Base-by-base conservation (phyloP, 2,113 vertebrate genomes). In the Dendropsophus ebraccatus region DNA sequence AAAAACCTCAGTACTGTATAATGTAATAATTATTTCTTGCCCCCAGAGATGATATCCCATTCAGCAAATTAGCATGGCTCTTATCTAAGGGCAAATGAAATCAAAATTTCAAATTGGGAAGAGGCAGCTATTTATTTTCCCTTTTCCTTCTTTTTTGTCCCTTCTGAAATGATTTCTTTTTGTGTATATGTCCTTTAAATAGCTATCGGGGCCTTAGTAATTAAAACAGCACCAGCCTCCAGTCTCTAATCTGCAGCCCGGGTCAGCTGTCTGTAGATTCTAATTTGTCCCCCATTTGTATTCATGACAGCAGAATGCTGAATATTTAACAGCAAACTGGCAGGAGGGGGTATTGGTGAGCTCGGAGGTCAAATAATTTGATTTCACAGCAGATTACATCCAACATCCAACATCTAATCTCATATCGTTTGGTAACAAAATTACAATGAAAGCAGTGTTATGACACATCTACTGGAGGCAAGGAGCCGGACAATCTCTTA, bases 271-370 rank as follows among this genome's bases (percentile, higher is more conserved):
- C 95, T 99, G 96, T 96, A 97, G 95, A 95, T 96, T 98, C 95
- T 97, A 96, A 98, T 99, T 99, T 99, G 96, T 94, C 96, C 94
- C 90, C 93, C 88, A 98, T 99, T 96, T 97, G 96, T 98, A 99
- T 98, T 99, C 97, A 98, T 98, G 97, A 96, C 92, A 94, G 95
- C 93, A 91, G 94, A 93, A 93, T 90, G 94, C 96, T 97, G 97
- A 96, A 98, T 97, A 98, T 97, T 96, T 94, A 97, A 96, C 95
- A 97, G 96, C 95, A 92, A 94, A 95, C 89, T 94, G 94, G 95
- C 94, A 91, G 96, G 95, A 97, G 94, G 94, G 95, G 94, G 95
- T 95, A 95, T 91, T 83, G 90, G 93, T 91, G 94, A 94, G 94
- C 94, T 94, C 92, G 91, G 94, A 95, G 96, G 97, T 96, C 96